Evolutionary conservation across 1,140 invertebrate genomes (phyloP).

Genomic region (Musca vetustissima): DNA sequence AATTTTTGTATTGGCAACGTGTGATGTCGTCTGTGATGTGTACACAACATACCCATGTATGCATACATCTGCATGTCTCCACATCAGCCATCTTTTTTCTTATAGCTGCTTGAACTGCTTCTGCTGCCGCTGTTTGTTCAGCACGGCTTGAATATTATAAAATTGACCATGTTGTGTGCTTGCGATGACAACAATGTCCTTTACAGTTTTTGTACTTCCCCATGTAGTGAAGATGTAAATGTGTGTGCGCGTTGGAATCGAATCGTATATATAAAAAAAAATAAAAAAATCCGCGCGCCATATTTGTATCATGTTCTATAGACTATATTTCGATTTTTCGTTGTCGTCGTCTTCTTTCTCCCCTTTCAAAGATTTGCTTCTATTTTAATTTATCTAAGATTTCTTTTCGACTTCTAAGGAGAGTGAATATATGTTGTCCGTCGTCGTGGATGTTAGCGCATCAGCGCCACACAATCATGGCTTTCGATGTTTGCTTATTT

Average conservation of each 20-base stretch:
- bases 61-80: conserved; percentile 6
- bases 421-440: too few relatives aligned
- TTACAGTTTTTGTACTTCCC: not conserved
- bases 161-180: conserved; percentile 9
- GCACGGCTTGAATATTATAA: conserved; percentile 11
- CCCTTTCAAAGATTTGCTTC: not conserved
- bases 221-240: too few relatives aligned
- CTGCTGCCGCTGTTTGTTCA: not conserved
- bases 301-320: conserved; percentile 16
- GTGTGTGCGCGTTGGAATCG: too few relatives aligned
- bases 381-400: conserved; percentile 20
- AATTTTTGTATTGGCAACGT: conserved; percentile 29
- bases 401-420: not conserved
- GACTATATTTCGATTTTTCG: not conserved
- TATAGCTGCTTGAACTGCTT: not conserved
- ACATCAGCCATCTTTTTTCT: conserved; percentile 10
- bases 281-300: conserved; percentile 9
- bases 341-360: too few relatives aligned
- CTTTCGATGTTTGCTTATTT: too few relatives aligned
- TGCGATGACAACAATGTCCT: conserved; percentile 12
- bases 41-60: not conserved
- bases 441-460: conserved; percentile 2
- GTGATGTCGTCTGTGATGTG: conserved; percentile 29
- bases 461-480: conserved; percentile 18
- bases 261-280: too few relatives aligned